phyloP scores from a whole-genome alignment of 2,113 vertebrate genomes.

The Catharus fuscescens region DNA sequence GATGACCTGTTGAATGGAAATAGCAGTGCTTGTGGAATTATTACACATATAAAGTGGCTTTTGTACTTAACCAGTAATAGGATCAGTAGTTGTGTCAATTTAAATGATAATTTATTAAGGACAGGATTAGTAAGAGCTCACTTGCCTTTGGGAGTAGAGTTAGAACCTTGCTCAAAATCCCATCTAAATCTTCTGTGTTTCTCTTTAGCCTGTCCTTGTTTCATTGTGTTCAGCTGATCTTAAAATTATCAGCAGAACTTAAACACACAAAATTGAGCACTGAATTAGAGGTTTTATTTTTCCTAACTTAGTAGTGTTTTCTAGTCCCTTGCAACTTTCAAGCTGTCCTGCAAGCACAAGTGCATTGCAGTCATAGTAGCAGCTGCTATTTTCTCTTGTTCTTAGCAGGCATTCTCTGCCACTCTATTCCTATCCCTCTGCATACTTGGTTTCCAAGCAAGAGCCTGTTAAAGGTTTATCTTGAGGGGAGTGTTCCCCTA shows the following conservation, averaged over 20 bases:
- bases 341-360: background rate
- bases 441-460: conserved; percentile 25
- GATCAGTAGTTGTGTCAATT: background rate
- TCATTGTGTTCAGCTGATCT: background rate
- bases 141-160: background rate
- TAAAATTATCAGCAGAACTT: background rate
- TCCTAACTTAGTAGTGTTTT: background rate
- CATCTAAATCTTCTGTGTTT: background rate
- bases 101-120: conserved; percentile 23
- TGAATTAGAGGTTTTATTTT: background rate
- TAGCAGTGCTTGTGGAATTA: background rate
- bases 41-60: background rate
- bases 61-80: background rate
- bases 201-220: background rate
- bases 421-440: background rate
- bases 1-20: background rate
- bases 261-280: background rate
- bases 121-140: background rate
- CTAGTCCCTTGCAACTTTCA: background rate
- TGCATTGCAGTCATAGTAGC: background rate
- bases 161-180: background rate
- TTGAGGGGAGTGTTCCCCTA: background rate
- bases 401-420: background rate
- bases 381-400: conserved; percentile 42
- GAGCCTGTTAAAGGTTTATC: background rate